These are phyloP conservation scores for Scaeva pyrastri DNA, from an alignment of 2,888 invertebrate genomes.

Conservation along the genomic window DNA sequence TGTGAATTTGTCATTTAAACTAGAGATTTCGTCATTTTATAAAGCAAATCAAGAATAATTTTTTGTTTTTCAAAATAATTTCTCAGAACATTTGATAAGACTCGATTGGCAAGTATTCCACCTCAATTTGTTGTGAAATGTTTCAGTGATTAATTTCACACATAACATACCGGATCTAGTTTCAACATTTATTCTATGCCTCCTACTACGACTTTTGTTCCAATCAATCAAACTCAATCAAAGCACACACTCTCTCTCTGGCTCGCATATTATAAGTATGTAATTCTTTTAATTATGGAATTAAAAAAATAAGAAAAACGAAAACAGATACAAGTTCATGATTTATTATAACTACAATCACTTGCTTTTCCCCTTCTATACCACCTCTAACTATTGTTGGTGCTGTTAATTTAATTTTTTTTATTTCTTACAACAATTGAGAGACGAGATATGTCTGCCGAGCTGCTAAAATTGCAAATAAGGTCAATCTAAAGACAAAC, in stretches of 20 bases:
- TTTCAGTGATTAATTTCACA: conserved; percentile 31
- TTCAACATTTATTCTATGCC: neutral
- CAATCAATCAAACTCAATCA: conserved; percentile 65
- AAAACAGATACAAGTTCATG: conserved; percentile 50
- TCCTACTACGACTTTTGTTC: conserved; percentile 49
- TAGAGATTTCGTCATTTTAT: too few species aligned
- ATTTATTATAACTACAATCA: conserved; percentile 63
- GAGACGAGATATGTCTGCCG: conserved; percentile 4
- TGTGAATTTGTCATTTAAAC: neutral
- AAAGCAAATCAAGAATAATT: too few species aligned
- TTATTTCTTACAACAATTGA: conserved; percentile 15
- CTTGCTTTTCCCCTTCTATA: conserved; percentile 31
- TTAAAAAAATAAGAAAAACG: conserved; percentile 18
- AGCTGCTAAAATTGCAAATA: conserved; percentile 33
- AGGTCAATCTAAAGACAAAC: conserved; percentile 21
- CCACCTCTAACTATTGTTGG: conserved; percentile 20
- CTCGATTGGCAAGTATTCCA: neutral
- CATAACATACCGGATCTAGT: conserved; percentile 49
- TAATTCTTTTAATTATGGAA: conserved; percentile 52
- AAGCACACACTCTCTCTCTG: conserved; percentile 26
- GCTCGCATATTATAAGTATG: neutral
- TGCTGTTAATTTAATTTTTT: neutral
- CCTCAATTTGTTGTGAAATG: neutral
- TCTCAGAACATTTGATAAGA: conserved; percentile 1
- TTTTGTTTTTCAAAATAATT: too few species aligned